Evolutionary conservation across 53 echinoderm and acorn worm genomes (phyloP), one percentile per base, ranked within the genome.

Genomic region (Temnopleurus reevesii): DNA sequence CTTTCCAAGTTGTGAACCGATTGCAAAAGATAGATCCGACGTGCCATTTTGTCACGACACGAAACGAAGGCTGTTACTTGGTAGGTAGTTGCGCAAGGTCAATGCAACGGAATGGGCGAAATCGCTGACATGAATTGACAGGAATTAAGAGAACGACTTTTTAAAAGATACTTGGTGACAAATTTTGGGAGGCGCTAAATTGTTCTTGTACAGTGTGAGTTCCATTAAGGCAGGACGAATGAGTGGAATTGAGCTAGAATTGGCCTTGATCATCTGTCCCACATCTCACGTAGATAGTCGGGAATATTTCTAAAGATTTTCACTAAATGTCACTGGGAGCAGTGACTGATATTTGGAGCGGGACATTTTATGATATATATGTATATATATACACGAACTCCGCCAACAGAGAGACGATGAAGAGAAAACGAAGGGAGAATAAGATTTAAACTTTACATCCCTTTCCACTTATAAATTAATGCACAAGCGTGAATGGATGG

Each of bases 141-240:
- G 10, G 41, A 71, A 71, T 71, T 41, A 71, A 41, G 41, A 38
- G 71, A 71, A 10, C 36, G 7, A 71, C 15, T 41, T 71, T 41
- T 71, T 71, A 71, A 71, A n/a, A 71, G 71, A 71, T 23, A n/a
- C 26, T 80, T 49, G 80, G 80, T 29, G 80, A 51, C 47, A 49
- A 18, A 49, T 71, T 80, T 51, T 47, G 51, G 66, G 12, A n/a
- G 56, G 54, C 54, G 55, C 83, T 55, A 83, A 55, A 83, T 83
- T 83, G 83, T 83, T 83, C 83, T 34, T 83, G 83, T 83, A 35
- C 4, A 29, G 83, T 83, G 83, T 83, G 83, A 83, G 30, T n/a
- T 55, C 38, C 83, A 83, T 83, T 83, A 83, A 53, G 54, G 83
- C 34, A 3, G 51, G 34, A 83, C n/a, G 36, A 36, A 21, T 12